Base-by-base conservation (phyloP, 2,888 invertebrate genomes). In the Listrodromus nycthemerus region DNA sequence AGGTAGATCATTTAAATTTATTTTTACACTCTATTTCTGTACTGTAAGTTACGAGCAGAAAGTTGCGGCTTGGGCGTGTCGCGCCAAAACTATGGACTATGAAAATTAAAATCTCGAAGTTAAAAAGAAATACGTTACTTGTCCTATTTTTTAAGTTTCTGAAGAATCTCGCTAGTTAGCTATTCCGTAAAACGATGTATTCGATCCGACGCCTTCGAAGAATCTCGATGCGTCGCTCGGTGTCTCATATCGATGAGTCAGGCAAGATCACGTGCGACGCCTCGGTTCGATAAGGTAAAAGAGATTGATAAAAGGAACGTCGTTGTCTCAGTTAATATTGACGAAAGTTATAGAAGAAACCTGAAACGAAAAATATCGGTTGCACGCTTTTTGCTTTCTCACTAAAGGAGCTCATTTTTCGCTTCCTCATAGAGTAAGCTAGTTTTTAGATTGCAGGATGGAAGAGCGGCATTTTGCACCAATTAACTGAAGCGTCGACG, bases 1-100 rank as follows among this genome's bases (percentile, higher is more conserved):
- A 91, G 91, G 89, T 90, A 91, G 87, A 80, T 52, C 24, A 55
- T 80, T 13, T n/a, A 45, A 75, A 61, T 78, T 74, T 13, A 24
- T 1, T 13, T 48, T 74, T 69, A 48, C 61, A 45, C 41, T 67
- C 7, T 48, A 16, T 30, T 16, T 37, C 16, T 16, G 27, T 27
- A 27, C 13, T 3, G 27, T 24, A 45, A 45, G 16, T 16, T 16
- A 45, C 41, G 0, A 0, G 41, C 41, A 37, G 37, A 10, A 10
- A 8, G 37, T 37, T 8, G 37, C 2, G 37, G 37, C 37, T 37
- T 10, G 37, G 37, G 37, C 37, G 37, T 37, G 10, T 37, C 37
- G 10, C 10, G 37, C 37, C 37, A 8, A 3, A 0, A 4, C 41
- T 45, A 4, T 45, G 13, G 13, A 45, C 41, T 45, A 45, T 45